Percentiles rank a stretch among this genome's conserved stretches.
Evolutionary conservation across 2,888 invertebrate genomes (phyloP).

Genomic region (Drosophila prolongata): DNA sequence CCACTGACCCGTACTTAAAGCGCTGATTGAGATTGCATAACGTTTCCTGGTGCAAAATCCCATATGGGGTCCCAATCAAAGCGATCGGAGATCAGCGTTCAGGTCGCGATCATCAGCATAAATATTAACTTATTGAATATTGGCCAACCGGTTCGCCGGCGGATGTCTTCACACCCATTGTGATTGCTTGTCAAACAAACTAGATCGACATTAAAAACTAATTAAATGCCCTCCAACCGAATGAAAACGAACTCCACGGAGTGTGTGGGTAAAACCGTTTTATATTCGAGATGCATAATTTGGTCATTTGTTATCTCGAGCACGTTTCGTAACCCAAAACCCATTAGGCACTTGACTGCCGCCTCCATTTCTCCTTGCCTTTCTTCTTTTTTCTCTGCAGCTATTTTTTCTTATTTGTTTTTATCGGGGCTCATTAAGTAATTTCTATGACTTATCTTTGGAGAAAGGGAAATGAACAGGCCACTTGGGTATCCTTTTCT

Average conservation of each 20-base stretch:
- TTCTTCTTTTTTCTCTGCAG: slow-evolving; percentile 12
- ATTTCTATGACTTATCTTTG: slow-evolving; percentile 69
- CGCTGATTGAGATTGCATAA: slow-evolving; percentile 53
- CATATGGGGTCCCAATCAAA: slow-evolving; percentile 50
- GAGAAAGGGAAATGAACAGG: slow-evolving; percentile 32
- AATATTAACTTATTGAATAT: slow-evolving; percentile 44
- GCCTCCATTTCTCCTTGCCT: slow-evolving; percentile 22
- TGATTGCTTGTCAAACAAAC: slow-evolving; percentile 77
- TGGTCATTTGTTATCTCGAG: slow-evolving; percentile 70
- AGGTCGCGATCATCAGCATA: slow-evolving; percentile 30
- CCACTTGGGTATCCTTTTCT: slow-evolving; percentile 59
- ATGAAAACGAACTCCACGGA: slow-evolving; percentile 24
- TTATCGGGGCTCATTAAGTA: slow-evolving; percentile 76
- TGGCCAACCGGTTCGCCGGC: slow-evolving; percentile 53
- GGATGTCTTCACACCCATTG: slow-evolving; percentile 64
- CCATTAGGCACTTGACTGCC: slow-evolving; percentile 74
- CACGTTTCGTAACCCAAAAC: slow-evolving; percentile 75
- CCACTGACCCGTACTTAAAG: slow-evolving; percentile 21
- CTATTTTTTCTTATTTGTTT: slow-evolving; percentile 37
- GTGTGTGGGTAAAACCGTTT: slow-evolving; percentile 41
- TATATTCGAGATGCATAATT: slow-evolving; percentile 66
- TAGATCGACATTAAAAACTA: slow-evolving; percentile 75
- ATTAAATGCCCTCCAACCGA: slow-evolving; percentile 64
- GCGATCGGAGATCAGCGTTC: slow-evolving; percentile 12
- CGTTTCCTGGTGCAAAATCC: slow-evolving; percentile 48